Conservation (phyloP, 2,797 vertebrate genomes). For the Cuculus canorus region DNA sequence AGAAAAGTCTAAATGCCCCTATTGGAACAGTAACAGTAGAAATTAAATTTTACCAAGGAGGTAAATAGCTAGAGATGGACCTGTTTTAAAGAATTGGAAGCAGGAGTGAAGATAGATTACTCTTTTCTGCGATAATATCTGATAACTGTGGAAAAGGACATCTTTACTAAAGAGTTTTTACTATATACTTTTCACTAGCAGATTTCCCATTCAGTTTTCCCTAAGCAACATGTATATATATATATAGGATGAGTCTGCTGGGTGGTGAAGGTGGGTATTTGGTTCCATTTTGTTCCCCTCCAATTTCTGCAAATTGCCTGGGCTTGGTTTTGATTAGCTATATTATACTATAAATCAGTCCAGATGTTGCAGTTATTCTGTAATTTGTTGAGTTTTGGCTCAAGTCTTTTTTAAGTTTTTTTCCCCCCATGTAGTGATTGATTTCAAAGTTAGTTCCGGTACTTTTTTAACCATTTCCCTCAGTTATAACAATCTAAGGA, state of each 20-base stretch:
- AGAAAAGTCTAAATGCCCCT: background rate
- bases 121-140: conserved; percentile 15
- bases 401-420: conserved; percentile 64
- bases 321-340: conserved; percentile 79
- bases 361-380: conserved; percentile 82
- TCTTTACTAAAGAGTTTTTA: background rate
- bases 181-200: background rate
- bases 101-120: conserved; percentile 42
- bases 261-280: background rate
- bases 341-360: conserved; percentile 78
- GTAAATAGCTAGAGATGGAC: background rate
- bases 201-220: conserved; percentile 11
- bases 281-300: conserved; percentile 26
- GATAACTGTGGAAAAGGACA: background rate
- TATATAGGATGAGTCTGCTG: conserved; percentile 29
- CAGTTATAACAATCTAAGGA: conserved; percentile 45
- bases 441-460: conserved; percentile 75
- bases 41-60: background rate
- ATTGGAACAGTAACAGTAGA: background rate
- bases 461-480: conserved; percentile 57
- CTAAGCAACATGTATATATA: background rate
- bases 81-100: conserved; percentile 44
- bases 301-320: conserved; percentile 76
- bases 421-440: conserved; percentile 63
- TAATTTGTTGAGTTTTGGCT: conserved; percentile 81